Evolutionary conservation across 2,797 vertebrate species (phyloP).

Genomic region (Lerista edwardsae): DNA sequence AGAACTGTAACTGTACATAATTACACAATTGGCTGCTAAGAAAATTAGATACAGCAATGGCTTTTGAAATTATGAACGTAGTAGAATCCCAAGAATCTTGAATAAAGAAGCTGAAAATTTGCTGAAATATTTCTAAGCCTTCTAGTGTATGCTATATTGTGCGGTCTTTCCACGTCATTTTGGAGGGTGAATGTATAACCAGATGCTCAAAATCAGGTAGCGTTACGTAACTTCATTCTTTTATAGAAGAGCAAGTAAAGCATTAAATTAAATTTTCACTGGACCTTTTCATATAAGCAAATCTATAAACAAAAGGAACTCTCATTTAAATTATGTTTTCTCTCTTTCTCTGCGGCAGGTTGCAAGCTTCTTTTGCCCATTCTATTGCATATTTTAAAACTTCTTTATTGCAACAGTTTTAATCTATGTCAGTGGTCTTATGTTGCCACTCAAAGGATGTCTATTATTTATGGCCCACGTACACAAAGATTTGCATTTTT

Average conservation of each 20-base stretch:
- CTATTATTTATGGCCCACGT: neutral
- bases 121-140: neutral
- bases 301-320: conserved; percentile 2
- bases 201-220: neutral
- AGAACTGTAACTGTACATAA: neutral
- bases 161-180: neutral
- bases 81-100: too few relatives aligned
- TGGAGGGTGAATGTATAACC: neutral
- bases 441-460: neutral
- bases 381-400: neutral
- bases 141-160: neutral
- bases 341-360: neutral
- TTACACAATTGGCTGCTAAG: neutral
- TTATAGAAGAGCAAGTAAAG: neutral
- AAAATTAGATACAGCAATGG: neutral
- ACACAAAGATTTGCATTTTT: neutral
- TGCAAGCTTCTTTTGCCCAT: neutral
- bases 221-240: neutral
- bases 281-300: neutral
- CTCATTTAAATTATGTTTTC: neutral
- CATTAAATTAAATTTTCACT: conserved; percentile 1
- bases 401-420: neutral
- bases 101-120: neutral
- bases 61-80: neutral
- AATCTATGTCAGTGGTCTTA: neutral